phyloP scores from a whole-genome alignment of 2,888 invertebrate species.

The Apantesis nais region DNA sequence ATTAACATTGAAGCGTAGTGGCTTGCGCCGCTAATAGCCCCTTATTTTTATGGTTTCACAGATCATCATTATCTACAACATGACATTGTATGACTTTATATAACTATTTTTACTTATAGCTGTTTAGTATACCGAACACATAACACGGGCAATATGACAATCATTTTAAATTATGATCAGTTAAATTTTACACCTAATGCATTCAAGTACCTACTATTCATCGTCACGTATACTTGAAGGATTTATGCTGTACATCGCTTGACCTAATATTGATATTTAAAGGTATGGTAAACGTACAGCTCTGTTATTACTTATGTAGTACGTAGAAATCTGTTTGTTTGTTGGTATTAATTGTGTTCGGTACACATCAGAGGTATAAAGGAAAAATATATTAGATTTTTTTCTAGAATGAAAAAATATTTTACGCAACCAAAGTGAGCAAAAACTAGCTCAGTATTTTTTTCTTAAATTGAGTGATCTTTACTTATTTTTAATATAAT shows the following conservation, averaged over 20 bases:
- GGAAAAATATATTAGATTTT: no score
- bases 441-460: background rate
- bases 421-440: background rate
- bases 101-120: slow-evolving; percentile 23
- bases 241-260: slow-evolving; percentile 5
- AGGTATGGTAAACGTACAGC: background rate
- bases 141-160: slow-evolving; percentile 18
- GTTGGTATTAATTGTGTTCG: no score
- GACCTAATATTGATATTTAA: background rate
- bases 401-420: no score
- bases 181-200: slow-evolving; percentile 24
- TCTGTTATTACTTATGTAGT: background rate
- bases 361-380: no score
- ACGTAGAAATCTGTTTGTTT: background rate
- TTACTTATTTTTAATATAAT: background rate
- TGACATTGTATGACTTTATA: slow-evolving; percentile 24
- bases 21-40: slow-evolving; percentile 29
- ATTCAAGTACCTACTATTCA: slow-evolving; percentile 30
- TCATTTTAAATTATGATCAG: slow-evolving; percentile 32
- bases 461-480: background rate
- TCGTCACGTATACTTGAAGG: slow-evolving; percentile 19
- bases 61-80: slow-evolving; percentile 31
- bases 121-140: slow-evolving; percentile 24
- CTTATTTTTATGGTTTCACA: slow-evolving; percentile 36
- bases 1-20: slow-evolving; percentile 32